Conservation (phyloP, 2,797 vertebrate species). For the Triplophysa yarkandensis region DNA sequence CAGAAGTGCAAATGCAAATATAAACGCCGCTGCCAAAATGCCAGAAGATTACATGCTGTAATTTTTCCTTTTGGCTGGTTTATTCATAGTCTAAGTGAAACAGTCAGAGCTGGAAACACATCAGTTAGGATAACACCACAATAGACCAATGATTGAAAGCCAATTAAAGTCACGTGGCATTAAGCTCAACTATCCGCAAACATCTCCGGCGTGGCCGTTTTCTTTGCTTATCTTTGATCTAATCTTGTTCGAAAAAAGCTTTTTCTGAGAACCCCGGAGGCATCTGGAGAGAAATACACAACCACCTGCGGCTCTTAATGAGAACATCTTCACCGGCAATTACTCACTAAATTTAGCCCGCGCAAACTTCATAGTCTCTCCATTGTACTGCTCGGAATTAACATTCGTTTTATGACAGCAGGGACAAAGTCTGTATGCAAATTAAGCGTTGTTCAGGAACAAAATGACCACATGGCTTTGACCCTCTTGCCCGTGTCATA, state of each 20-base stretch:
- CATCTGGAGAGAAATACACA: conserved; percentile 9
- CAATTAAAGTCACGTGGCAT: conserved; percentile 29
- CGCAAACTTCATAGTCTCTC: background rate
- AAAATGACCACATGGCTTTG: background rate
- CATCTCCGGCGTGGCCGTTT: background rate
- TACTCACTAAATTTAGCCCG: conserved; percentile 29
- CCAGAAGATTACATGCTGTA: conserved; percentile 31
- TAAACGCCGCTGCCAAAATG: conserved; percentile 29
- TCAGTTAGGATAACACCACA: conserved; percentile 27
- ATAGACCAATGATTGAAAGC: conserved; percentile 38
- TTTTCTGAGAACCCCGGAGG: background rate
- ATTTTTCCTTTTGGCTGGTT: conserved; percentile 32
- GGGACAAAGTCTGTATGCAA: background rate
- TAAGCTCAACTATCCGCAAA: conserved; percentile 1
- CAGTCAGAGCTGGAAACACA: conserved; percentile 36
- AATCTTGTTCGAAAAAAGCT: conserved; percentile 2
- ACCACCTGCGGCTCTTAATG: conserved; percentile 28
- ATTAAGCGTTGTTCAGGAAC: background rate
- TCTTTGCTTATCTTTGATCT: conserved; percentile 3
- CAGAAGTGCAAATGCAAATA: conserved; percentile 34
- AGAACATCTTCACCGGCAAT: conserved; percentile 20
- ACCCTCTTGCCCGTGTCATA: background rate
- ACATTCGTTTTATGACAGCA: background rate
- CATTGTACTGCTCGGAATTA: background rate
- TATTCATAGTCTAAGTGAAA: conserved; percentile 38